Conservation (phyloP, 1,140 invertebrate species). For the Drosophila orosa region DNA sequence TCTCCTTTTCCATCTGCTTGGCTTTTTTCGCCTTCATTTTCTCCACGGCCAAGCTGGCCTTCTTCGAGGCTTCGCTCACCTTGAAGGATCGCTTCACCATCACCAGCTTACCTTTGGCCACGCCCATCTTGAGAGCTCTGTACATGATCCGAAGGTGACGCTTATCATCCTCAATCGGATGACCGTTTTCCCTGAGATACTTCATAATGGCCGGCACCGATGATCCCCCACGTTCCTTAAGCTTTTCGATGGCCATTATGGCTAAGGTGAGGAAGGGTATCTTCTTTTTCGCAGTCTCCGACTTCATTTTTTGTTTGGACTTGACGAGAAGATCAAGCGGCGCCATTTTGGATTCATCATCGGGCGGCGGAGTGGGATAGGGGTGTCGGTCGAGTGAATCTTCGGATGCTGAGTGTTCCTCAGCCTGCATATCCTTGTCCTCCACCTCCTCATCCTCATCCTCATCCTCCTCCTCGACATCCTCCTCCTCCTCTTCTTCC, state of each 20-base stretch:
- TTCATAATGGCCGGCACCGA: slow-evolving; percentile 47
- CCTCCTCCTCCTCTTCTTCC: slow-evolving; percentile 3
- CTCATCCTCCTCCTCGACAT: not conserved
- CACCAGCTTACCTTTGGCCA: slow-evolving; percentile 25
- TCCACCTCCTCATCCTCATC: not conserved
- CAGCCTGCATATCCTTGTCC: not conserved
- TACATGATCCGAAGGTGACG: not conserved
- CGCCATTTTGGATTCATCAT: slow-evolving; percentile 24
- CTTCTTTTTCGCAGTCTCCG: not conserved
- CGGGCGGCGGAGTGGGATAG: slow-evolving; percentile 59
- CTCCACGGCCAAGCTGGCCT: slow-evolving; percentile 8
- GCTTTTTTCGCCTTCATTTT: slow-evolving; percentile 42
- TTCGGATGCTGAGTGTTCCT: not conserved
- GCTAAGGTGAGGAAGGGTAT: not conserved
- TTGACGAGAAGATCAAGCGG: not conserved
- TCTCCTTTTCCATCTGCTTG: slow-evolving; percentile 5
- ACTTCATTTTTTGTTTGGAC: not conserved
- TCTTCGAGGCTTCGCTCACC: slow-evolving; percentile 19
- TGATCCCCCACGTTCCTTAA: slow-evolving; percentile 38
- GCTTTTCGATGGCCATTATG: slow-evolving; percentile 21
- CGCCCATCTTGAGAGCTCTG: slow-evolving; percentile 27
- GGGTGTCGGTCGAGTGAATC: not conserved
- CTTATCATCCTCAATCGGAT: slow-evolving; percentile 6
- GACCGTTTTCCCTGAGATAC: slow-evolving; percentile 37
- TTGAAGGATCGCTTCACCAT: slow-evolving; percentile 57